Evolutionary conservation across 2,888 invertebrate species (phyloP).

Genomic region (Synanthedon vespiformis): DNA sequence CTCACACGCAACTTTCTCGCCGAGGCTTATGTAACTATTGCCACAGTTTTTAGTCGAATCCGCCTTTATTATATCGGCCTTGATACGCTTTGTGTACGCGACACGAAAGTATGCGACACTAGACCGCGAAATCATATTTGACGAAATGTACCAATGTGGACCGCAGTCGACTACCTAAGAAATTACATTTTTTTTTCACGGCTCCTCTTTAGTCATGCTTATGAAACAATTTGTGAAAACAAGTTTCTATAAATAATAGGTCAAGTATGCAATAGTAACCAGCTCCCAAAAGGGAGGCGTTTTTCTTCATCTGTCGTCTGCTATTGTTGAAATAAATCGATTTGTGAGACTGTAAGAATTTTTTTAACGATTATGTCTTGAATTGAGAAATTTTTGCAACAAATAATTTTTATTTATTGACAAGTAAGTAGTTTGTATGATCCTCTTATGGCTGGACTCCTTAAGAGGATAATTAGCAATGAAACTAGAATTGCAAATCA

Average conservation of each 20-base stretch:
- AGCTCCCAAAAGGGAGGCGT: slow-evolving; percentile 7
- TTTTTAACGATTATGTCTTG: not conserved
- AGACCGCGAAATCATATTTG: slow-evolving; percentile 39
- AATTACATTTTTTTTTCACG: slow-evolving; percentile 18
- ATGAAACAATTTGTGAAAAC: slow-evolving; percentile 19
- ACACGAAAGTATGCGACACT: slow-evolving; percentile 33
- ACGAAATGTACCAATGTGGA: slow-evolving; percentile 31
- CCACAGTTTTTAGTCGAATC: slow-evolving; percentile 39
- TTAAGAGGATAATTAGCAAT: no score
- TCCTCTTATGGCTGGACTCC: no score
- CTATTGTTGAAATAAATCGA: slow-evolving; percentile 11
- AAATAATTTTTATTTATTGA: no score
- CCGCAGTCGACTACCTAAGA: slow-evolving; percentile 17
- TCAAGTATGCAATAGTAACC: slow-evolving; percentile 7
- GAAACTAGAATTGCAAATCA: no score
- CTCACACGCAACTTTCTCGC: slow-evolving; percentile 45
- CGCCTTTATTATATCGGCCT: slow-evolving; percentile 42
- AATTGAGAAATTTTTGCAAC: not conserved
- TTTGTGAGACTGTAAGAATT: slow-evolving; percentile 3
- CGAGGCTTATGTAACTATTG: slow-evolving; percentile 38
- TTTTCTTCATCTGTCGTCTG: slow-evolving; percentile 1
- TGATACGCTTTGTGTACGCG: slow-evolving; percentile 36
- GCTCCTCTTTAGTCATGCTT: slow-evolving; percentile 43
- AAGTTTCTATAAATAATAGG: slow-evolving; percentile 8
- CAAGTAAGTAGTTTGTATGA: no score